Evolutionary conservation across 2,888 invertebrate species (phyloP).

Genomic region (Drosophila nigritarsus): DNA sequence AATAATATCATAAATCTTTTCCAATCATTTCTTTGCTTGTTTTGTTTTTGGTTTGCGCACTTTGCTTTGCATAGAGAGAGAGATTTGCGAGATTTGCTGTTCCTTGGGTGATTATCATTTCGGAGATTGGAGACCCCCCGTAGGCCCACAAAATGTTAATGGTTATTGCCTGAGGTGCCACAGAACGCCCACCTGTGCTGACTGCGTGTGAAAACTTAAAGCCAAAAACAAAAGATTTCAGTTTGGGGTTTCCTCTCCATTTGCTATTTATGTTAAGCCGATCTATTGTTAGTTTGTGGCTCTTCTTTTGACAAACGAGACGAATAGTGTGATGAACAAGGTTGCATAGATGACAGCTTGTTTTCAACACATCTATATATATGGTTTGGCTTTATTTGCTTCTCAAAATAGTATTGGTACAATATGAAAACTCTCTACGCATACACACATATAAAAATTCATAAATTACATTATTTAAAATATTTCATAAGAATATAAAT

Average conservation of each 20-base stretch:
- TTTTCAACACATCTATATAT: constrained; percentile 54
- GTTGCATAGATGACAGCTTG: constrained; percentile 56
- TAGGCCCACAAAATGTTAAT: constrained; percentile 44
- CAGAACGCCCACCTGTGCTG: constrained; percentile 56
- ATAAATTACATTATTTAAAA: constrained; percentile 42
- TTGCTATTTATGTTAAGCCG: constrained; percentile 40
- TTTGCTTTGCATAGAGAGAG: constrained; percentile 64
- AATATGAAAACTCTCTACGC: constrained; percentile 45
- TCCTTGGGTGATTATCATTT: constrained; percentile 67
- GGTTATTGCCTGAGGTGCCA: constrained; percentile 47
- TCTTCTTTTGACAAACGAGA: constrained; percentile 66
- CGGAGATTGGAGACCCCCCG: constrained; percentile 43
- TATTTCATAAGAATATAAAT: constrained; percentile 25
- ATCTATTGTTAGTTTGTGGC: constrained; percentile 66
- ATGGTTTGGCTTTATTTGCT: constrained; percentile 58
- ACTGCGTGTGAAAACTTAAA: constrained; percentile 69
- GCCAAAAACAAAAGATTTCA: constrained; percentile 46
- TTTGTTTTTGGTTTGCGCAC: constrained; percentile 60
- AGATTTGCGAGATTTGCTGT: constrained; percentile 41
- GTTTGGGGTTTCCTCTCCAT: constrained; percentile 16
- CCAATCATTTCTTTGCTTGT: constrained; percentile 52
- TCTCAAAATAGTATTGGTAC: constrained; percentile 42
- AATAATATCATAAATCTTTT: constrained; percentile 75
- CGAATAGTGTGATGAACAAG: constrained; percentile 50
- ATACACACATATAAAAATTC: constrained; percentile 51